A percentile compares a stretch with the other conserved stretches of the same genome.
Evolutionary conservation across 1,140 invertebrate species (phyloP).

Genomic region (Coptotermes formosanus): DNA sequence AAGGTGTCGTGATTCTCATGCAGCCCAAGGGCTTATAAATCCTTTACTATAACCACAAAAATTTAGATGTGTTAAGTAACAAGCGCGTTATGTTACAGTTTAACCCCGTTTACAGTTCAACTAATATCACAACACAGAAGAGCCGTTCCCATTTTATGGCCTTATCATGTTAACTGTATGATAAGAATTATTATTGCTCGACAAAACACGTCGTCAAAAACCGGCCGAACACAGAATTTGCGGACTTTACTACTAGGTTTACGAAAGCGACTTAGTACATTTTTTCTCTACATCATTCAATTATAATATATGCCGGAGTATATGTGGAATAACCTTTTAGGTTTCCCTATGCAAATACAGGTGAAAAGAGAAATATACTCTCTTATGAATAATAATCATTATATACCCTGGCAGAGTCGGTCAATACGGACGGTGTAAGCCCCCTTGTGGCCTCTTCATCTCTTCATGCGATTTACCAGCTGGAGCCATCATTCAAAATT

Average conservation of each 20-base stretch:
- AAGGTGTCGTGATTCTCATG: slow-evolving; percentile 7
- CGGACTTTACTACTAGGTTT: too few relatives aligned
- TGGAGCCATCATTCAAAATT: slow-evolving; percentile 12
- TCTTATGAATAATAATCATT: slow-evolving; percentile 28
- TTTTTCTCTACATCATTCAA: background rate
- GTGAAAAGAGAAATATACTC: slow-evolving; percentile 18
- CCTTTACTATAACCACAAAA: slow-evolving; percentile 8
- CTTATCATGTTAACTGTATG: too few relatives aligned
- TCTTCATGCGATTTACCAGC: background rate
- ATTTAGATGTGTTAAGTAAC: background rate
- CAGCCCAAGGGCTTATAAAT: slow-evolving; percentile 23
- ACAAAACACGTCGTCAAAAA: too few relatives aligned
- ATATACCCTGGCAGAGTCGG: slow-evolving; percentile 17
- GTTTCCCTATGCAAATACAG: slow-evolving; percentile 27
- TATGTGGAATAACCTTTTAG: slow-evolving; percentile 10
- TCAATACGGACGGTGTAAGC: slow-evolving; percentile 10
- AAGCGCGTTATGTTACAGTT: background rate
- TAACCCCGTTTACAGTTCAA: background rate
- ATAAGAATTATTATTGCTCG: too few relatives aligned
- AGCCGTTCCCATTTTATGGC: background rate
- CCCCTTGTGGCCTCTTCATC: slow-evolving; percentile 4
- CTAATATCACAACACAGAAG: background rate
- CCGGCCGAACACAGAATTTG: too few relatives aligned
- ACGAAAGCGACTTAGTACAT: background rate
- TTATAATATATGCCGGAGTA: slow-evolving; percentile 8